phyloP scores from a whole-genome alignment of 2,888 invertebrate genomes.

The Leuctra nigra region DNA sequence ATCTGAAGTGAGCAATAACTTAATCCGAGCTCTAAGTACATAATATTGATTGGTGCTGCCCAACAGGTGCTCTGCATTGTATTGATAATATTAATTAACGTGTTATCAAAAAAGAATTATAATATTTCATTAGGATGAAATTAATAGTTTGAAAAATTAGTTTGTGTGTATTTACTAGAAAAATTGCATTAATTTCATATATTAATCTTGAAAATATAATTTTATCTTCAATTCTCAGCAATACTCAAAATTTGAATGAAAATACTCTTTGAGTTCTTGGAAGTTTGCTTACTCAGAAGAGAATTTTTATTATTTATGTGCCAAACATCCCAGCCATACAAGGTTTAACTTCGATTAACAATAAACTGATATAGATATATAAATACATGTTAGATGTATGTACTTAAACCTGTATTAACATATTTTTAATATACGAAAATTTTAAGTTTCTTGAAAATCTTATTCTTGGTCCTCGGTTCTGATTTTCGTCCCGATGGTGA shows the following conservation, averaged over 20 bases:
- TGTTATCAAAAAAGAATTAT: not conserved
- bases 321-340: constrained; percentile 17
- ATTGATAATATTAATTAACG: too few species aligned
- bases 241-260: not conserved
- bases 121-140: not conserved
- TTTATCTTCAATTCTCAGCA: not conserved
- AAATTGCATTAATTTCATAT: too few species aligned
- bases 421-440: too few species aligned
- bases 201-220: not conserved
- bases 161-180: too few species aligned
- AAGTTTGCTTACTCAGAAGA: not conserved
- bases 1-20: not conserved
- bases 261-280: not conserved
- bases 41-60: not conserved
- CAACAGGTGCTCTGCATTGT: not conserved
- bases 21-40: not conserved
- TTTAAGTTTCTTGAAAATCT: too few species aligned
- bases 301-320: constrained; percentile 6
- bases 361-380: not conserved
- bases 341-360: not conserved
- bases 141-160: too few species aligned
- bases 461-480: too few species aligned
- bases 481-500: too few species aligned
- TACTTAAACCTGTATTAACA: too few species aligned
- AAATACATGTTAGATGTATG: constrained; percentile 4